Evolutionary conservation across 2,113 vertebrate genomes (phyloP).

Genomic region (Microcebus ravelobensis): DNA sequence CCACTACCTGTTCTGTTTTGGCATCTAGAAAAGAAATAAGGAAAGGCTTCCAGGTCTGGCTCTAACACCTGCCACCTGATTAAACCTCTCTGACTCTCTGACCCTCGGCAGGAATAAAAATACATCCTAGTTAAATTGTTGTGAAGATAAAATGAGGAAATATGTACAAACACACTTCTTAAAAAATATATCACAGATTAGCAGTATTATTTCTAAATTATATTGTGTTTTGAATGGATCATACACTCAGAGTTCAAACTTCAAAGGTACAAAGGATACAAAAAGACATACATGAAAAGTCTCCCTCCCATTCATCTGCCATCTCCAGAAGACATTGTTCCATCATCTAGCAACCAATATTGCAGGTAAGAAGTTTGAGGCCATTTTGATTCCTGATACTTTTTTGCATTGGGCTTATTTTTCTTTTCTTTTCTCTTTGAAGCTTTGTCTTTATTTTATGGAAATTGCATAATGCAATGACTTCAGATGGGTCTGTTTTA

Average conservation of each 20-base stretch:
- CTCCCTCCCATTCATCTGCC: not conserved
- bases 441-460: not conserved
- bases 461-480: not conserved
- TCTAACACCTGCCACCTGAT: not conserved
- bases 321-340: not conserved
- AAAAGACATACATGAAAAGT: not conserved
- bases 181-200: not conserved
- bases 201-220: slow-evolving; percentile 19
- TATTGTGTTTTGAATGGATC: slow-evolving; percentile 23
- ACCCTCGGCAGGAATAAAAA: not conserved
- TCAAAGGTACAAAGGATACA: not conserved
- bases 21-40: not conserved
- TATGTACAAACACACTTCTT: not conserved
- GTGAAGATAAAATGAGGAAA: not conserved
- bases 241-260: not conserved
- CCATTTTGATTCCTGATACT: slow-evolving; percentile 1
- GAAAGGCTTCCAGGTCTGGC: not conserved
- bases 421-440: not conserved
- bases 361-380: not conserved
- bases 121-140: not conserved
- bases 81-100: not conserved
- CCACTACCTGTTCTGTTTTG: not conserved
- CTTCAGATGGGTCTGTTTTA: not conserved
- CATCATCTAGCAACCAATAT: not conserved
- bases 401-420: not conserved